Base-by-base conservation (phyloP, 2,797 vertebrate genomes). In the Philypnodon macrostomus region DNA sequence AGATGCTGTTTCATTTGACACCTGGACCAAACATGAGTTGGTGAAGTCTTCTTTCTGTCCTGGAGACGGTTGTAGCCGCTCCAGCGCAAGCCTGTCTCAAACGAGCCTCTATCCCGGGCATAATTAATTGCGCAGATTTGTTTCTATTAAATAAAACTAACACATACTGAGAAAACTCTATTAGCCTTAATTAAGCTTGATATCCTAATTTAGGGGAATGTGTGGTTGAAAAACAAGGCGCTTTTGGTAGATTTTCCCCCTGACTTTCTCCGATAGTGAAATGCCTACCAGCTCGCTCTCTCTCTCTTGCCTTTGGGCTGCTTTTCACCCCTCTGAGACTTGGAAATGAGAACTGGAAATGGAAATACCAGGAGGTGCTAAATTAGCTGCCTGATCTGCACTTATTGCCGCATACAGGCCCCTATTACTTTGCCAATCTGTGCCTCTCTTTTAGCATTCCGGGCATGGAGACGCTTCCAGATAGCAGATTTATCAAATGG, bases 61-160 rank as follows among this genome's bases (percentile, higher is more conserved):
- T 65, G 57, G 63, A 70, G 64, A 80, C 56, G 55, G 32, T 53
- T 59, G 49, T 81, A 36, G 57, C 66, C 54, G 26, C 41, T 63
- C 60, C 46, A 70, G 52, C 35, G 65, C 14, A 44, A 17, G 26
- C 26, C 31, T 27, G 16, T 92, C 91, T 91, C 92, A 94, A 95
- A 96, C 91, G 92, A 95, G 94, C 89, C 93, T 93, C 93, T 92
- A 94, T 94, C 93, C 90, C 87, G 91, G 90, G 91, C 91, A 90
- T 98, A 98, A 99, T 98, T 98, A 98, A 98, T 98, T 97, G 95
- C 92, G 91, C 92, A 94, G 95, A 98, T 98, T 97, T 97, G 95
- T 97, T 96, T 96, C 94, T 95, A 98, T 98, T 98, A 98, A 98
- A 96, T 97, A 97, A 98, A 97, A 98, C 96, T 96, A 98, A 97